A percentile compares a stretch with the other conserved stretches of the same genome.
phyloP scores from a whole-genome alignment of 1,140 invertebrate species.

The Procambarus virginalis region DNA sequence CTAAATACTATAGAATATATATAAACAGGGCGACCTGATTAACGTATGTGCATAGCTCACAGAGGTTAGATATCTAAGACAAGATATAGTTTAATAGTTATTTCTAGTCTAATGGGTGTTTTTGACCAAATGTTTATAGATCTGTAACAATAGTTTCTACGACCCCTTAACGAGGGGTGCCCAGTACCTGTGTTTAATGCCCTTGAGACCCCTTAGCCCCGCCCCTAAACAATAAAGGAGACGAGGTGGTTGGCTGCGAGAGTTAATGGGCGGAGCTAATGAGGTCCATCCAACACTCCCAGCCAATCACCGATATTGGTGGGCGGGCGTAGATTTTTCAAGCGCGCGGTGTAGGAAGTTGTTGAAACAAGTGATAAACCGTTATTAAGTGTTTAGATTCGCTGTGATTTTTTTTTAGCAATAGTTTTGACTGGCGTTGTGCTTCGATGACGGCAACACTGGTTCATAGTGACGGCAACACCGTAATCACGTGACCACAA shows the following conservation, averaged over 20 bases:
- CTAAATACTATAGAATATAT: not conserved
- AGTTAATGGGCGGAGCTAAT: not conserved
- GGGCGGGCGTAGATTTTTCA: conserved; percentile 18
- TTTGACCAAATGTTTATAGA: not conserved
- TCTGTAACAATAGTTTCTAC: no score
- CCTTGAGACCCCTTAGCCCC: conserved; percentile 22
- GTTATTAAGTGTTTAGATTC: no score
- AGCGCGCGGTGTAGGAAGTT: not conserved
- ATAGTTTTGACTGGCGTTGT: no score
- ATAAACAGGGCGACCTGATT: conserved; percentile 41
- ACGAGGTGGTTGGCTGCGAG: conserved; percentile 47
- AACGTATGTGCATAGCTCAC: conserved; percentile 51
- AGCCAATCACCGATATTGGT: conserved; percentile 28
- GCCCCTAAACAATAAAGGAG: conserved; percentile 24
- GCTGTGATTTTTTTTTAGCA: no score
- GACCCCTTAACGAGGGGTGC: not conserved
- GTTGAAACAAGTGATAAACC: no score
- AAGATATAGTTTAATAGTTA: not conserved
- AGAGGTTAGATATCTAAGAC: not conserved
- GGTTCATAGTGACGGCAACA: no score
- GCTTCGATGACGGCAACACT: no score
- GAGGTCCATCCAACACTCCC: not conserved
- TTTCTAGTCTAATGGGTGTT: not conserved
- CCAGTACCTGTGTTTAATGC: not conserved
- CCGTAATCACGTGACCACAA: no score